These are phyloP conservation scores for Chelidonichthys spinosus DNA, from an alignment of 2,797 vertebrate species.

Conservation along the genomic window DNA sequence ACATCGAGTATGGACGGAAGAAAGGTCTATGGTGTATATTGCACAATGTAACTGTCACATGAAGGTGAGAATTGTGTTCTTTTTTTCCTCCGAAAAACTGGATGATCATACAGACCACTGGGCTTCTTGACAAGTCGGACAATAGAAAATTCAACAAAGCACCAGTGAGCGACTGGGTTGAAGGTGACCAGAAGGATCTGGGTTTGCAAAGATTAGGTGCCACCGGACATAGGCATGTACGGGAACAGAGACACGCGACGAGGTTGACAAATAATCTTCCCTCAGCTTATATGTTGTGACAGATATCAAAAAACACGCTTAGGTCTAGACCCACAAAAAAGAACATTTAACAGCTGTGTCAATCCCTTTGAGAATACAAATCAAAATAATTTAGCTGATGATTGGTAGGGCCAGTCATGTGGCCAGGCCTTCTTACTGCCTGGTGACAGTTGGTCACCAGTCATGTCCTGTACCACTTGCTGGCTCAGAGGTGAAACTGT, in stretches of 20 bases:
- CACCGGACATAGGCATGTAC: conserved; percentile 58
- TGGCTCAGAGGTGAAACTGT: conserved; percentile 88
- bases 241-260: conserved; percentile 52
- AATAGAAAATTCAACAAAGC: conserved; percentile 68
- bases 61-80: conserved; percentile 67
- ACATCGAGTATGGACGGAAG: conserved; percentile 79
- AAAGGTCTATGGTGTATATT: conserved; percentile 82
- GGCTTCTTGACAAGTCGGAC: conserved; percentile 61
- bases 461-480: conserved; percentile 74
- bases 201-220: conserved; percentile 71
- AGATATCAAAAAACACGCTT: conserved; percentile 64
- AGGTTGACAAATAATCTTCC: conserved; percentile 72
- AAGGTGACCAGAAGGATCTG: conserved; percentile 69
- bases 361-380: conserved; percentile 74
- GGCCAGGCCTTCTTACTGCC: conserved; percentile 73
- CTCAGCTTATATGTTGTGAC: conserved; percentile 81
- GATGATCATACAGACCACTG: conserved; percentile 58
- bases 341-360: conserved; percentile 69
- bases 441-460: conserved; percentile 68
- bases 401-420: conserved; percentile 77
- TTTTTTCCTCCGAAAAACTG: conserved; percentile 53
- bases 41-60: conserved; percentile 83
- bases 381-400: conserved; percentile 70
- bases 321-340: conserved; percentile 55
- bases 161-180: conserved; percentile 63